Evolutionary conservation across 2,113 vertebrate genomes (phyloP).

Genomic region (Podarcis raffonei): DNA sequence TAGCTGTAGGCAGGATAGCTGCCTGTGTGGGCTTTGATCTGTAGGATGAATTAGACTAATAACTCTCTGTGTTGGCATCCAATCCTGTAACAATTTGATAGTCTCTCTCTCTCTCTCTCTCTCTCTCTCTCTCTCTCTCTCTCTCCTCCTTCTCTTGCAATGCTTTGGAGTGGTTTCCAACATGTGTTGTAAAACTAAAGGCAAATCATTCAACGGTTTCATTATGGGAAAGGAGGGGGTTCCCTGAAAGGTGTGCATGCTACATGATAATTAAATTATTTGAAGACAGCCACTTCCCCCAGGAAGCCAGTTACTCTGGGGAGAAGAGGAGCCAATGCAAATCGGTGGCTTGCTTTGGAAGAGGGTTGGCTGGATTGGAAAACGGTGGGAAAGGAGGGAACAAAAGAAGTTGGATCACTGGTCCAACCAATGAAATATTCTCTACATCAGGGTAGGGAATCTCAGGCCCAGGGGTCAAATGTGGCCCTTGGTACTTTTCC

Average conservation of each 20-base stretch:
- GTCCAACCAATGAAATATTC: no score
- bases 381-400: background rate
- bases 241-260: constrained; percentile 51
- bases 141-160: background rate
- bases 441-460: no score
- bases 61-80: constrained; percentile 67
- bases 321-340: constrained; percentile 40
- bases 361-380: constrained; percentile 20
- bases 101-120: constrained; percentile 46
- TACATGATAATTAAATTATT: constrained; percentile 63
- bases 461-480: no score
- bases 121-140: constrained; percentile 26
- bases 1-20: constrained; percentile 83
- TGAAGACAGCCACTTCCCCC: constrained; percentile 58
- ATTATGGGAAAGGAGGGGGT: background rate
- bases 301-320: constrained; percentile 29
- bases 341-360: constrained; percentile 9
- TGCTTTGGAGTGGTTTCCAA: constrained; percentile 73
- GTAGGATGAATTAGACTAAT: constrained; percentile 78
- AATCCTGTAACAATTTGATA: constrained; percentile 74
- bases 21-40: constrained; percentile 89
- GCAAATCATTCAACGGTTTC: constrained; percentile 25
- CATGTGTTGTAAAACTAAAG: constrained; percentile 64
- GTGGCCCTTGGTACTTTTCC: no score
- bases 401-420: background rate